Base-by-base conservation (phyloP, 2,797 vertebrate species). In the Chaunax sp. region DNA sequence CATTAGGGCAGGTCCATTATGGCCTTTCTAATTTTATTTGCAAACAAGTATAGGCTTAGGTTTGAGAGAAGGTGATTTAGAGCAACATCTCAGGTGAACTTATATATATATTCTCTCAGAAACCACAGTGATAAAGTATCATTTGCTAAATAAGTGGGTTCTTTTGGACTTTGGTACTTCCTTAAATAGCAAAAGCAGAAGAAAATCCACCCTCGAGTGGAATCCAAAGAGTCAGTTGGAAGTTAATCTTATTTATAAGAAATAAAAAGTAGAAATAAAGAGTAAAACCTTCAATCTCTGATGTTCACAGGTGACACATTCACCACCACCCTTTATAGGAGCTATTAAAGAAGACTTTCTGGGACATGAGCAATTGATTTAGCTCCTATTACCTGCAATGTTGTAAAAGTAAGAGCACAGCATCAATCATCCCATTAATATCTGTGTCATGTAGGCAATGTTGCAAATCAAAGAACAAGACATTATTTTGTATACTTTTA, bases 121-220 rank as follows among this genome's bases (percentile, higher is more conserved):
- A 57, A 53, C 47, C 41, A 25, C 9, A 57, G 19, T 15, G 16
- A 56, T 6, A 35, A 4, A 60, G 6, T 1, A 28, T 51, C 6
- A 60, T 53, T 23, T 47, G 23, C 23, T 43, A 1, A 56, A 37
- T 12, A 28, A 20, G 25, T 38, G 23, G 3, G n/a, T 20, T n/a
- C 0, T 30, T 23, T 35, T 37, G 5, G 3, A 0, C 22, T 37
- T 18, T 35, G 45, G 14, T 14, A 52, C 57, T 45, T 63, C 63
- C 45, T 4, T 10, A 35, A 52, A 54, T 30, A 0, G 0, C 6
- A 64, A 59, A 80, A 63, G 33, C 10, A 52, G 38, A 60, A 64
- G 22, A 38, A 61, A 57, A 55, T 60, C 2, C 35, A 33, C 7
- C 50, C 44, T 23, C 22, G 22, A 43, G 19, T 1, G 4, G 5